A percentile compares a stretch with the other conserved stretches of the same genome.
Evolutionary conservation across 2,888 invertebrate species (phyloP).

Genomic region (Pomacea canaliculata): DNA sequence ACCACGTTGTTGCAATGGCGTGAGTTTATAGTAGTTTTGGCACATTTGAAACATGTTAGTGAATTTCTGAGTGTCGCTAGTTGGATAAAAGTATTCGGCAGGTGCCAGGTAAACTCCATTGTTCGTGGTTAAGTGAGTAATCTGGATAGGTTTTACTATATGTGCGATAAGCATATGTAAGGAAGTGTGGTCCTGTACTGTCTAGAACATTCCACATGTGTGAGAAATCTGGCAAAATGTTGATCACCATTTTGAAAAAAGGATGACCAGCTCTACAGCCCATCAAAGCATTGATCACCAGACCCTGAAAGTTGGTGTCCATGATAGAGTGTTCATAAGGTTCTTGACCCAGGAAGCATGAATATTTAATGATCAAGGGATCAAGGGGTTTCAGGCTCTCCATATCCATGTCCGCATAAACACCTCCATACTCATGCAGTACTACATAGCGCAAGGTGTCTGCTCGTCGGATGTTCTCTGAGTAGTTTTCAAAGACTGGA

Average conservation of each 20-base stretch:
- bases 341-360: constrained; percentile 60
- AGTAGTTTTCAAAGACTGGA: constrained; percentile 54
- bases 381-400: constrained; percentile 59
- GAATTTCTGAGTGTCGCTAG: constrained; percentile 56
- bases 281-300: constrained; percentile 62
- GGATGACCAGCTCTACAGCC: constrained; percentile 58
- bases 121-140: constrained; percentile 26
- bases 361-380: constrained; percentile 50
- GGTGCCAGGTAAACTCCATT: constrained; percentile 55
- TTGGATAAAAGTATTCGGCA: constrained; percentile 61
- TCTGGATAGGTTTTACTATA: constrained; percentile 35
- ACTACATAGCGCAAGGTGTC: constrained; percentile 65
- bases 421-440: constrained; percentile 64
- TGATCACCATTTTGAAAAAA: constrained; percentile 56
- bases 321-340: constrained; percentile 60
- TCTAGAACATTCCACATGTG: constrained; percentile 62
- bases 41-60: constrained; percentile 52
- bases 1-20: constrained; percentile 46
- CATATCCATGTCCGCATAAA: constrained; percentile 66
- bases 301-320: constrained; percentile 56
- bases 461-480: constrained; percentile 57
- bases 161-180: constrained; percentile 47
- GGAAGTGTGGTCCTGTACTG: constrained; percentile 62
- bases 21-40: constrained; percentile 43
- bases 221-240: constrained; percentile 49